These are phyloP conservation scores for Phymorhynchus buccinoides DNA, from an alignment of 1,140 invertebrate genomes.

Conservation along the genomic window DNA sequence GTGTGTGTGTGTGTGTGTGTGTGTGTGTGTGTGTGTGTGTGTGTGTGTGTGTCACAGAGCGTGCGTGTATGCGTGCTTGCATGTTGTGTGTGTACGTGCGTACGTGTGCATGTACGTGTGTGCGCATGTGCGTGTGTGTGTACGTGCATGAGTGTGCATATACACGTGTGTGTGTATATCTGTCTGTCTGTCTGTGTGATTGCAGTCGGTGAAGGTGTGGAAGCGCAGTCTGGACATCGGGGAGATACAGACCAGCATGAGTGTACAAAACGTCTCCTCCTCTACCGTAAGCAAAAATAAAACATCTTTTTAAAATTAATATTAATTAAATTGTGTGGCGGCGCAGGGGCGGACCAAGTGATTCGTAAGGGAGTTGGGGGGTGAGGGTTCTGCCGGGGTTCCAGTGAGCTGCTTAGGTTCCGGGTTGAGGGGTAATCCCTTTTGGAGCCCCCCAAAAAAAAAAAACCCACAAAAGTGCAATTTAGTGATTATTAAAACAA, in stretches of 20 bases:
- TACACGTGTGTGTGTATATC: not conserved
- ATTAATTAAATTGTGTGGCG: no score
- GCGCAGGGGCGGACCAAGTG: no score
- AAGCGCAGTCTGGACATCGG: constrained; percentile 47
- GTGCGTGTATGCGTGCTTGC: constrained; percentile 5
- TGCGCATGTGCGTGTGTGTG: not conserved
- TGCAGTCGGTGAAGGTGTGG: constrained; percentile 62
- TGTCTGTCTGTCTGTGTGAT: constrained; percentile 27
- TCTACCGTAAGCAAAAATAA: constrained; percentile 48
- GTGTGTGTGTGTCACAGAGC: constrained; percentile 23
- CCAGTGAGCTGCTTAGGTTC: no score
- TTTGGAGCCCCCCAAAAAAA: no score
- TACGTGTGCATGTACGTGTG: not conserved
- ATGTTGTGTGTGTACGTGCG: not conserved
- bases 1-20: no score
- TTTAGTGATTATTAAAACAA: no score
- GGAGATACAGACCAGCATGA: constrained; percentile 55
- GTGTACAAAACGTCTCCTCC: constrained; percentile 41
- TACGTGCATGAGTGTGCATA: not conserved
- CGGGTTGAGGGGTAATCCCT: no score
- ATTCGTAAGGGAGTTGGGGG: no score
- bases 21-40: constrained; percentile 17
- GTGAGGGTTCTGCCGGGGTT: no score
- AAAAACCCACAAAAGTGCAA: no score
- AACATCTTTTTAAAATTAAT: not conserved